A percentile compares a stretch with the other conserved stretches of the same genome.
Conservation (phyloP, 1,140 invertebrate species). For the Chelonus insularis region DNA sequence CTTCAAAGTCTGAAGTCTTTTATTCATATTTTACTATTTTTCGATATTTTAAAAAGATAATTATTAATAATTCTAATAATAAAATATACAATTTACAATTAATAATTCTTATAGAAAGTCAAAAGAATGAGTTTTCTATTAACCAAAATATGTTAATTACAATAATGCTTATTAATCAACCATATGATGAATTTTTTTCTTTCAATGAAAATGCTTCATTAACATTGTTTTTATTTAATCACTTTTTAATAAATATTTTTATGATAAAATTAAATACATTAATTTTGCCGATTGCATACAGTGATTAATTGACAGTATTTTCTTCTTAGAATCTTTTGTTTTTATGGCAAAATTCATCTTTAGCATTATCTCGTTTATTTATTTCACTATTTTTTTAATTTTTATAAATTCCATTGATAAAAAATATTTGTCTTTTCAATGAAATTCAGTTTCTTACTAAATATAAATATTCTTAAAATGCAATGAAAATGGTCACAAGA, state of each 20-base stretch:
- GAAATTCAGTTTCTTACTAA: background rate
- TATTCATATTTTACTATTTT: too few relatives aligned
- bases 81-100: too few relatives aligned
- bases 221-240: conserved; percentile 34
- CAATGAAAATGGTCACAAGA: background rate
- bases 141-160: too few relatives aligned
- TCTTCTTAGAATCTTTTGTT: too few relatives aligned
- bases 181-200: conserved; percentile 13
- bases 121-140: too few relatives aligned
- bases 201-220: conserved; percentile 26
- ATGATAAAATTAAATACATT: too few relatives aligned
- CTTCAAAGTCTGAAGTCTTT: too few relatives aligned
- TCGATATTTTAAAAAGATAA: too few relatives aligned
- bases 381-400: background rate
- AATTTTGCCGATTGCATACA: too few relatives aligned
- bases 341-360: conserved; percentile 25
- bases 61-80: too few relatives aligned
- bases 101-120: too few relatives aligned
- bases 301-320: too few relatives aligned
- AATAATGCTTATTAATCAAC: conserved; percentile 20
- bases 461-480: conserved; percentile 5
- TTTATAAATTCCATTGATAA: conserved; percentile 11
- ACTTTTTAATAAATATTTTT: background rate
- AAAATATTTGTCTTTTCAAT: background rate
- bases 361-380: conserved; percentile 17